phyloP scores from a whole-genome alignment of 2,888 invertebrate species.

The Habrosyne pyritoides region DNA sequence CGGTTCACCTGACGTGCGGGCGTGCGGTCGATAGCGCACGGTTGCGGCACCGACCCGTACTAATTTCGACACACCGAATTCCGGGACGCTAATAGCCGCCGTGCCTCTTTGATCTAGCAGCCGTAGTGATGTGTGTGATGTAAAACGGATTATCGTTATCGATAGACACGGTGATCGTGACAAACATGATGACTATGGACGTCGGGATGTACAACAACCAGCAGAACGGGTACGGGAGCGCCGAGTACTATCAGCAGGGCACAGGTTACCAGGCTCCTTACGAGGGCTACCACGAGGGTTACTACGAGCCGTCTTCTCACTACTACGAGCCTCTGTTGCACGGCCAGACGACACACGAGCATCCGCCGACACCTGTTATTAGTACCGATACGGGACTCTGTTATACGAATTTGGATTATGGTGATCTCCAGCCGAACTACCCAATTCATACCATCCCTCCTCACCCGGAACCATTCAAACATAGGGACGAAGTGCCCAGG shows the following conservation, averaged over 20 bases:
- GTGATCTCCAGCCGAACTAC: conserved; percentile 74
- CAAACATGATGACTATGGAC: conserved; percentile 91
- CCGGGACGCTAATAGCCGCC: conserved; percentile 49
- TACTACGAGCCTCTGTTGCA: conserved; percentile 80
- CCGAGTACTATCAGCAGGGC: conserved; percentile 81
- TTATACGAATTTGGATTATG: conserved; percentile 94
- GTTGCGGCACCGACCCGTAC: conserved; percentile 49
- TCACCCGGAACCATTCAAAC: conserved; percentile 77
- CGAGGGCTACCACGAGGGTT: conserved; percentile 75
- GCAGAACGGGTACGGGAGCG: conserved; percentile 81
- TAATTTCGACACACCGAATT: conserved; percentile 53
- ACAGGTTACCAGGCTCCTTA: conserved; percentile 71
- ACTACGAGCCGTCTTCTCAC: conserved; percentile 75
- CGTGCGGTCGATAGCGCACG: conserved; percentile 62
- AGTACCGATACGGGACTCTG: conserved; percentile 94
- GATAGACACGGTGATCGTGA: conserved; percentile 65
- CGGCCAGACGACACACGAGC: conserved; percentile 70
- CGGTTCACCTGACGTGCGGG: conserved; percentile 70
- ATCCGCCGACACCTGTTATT: conserved; percentile 86
- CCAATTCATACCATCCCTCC: conserved; percentile 82
- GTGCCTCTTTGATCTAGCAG: conserved; percentile 33
- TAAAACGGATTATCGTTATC: conserved; percentile 56
- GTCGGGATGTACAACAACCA: conserved; percentile 90
- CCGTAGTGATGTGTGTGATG: conserved; percentile 74
- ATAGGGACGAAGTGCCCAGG: conserved; percentile 83